Conservation (phyloP, 2,797 vertebrate species). For the Xenentodon cancila region DNA sequence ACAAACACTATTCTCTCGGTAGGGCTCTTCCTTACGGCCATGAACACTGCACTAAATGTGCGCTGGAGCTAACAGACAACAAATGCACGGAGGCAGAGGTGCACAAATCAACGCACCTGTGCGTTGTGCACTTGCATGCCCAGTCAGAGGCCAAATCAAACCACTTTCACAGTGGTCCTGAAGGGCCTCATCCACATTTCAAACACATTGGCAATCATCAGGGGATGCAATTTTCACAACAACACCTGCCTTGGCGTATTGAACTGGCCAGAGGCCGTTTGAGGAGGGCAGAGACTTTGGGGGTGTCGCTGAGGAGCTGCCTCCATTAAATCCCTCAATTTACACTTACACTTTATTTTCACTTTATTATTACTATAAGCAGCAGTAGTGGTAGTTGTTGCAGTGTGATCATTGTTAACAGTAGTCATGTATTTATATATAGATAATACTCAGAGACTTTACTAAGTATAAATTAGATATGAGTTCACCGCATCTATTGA, state of each 20-base stretch:
- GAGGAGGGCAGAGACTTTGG: neutral
- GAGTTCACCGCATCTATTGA: too few relatives aligned
- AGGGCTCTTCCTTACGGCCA: slow-evolving; percentile 58
- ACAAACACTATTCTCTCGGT: slow-evolving; percentile 68
- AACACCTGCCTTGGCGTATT: slow-evolving; percentile 49
- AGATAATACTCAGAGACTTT: too few relatives aligned
- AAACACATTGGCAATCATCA: slow-evolving; percentile 37
- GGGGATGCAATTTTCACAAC: slow-evolving; percentile 41
- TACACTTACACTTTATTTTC: too few relatives aligned
- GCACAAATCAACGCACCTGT: slow-evolving; percentile 19
- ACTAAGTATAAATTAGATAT: too few relatives aligned
- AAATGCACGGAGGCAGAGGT: slow-evolving; percentile 19
- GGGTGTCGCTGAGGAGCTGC: too few relatives aligned
- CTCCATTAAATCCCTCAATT: slow-evolving; percentile 1
- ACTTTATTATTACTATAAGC: too few relatives aligned
- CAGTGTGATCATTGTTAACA: too few relatives aligned
- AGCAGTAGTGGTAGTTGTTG: too few relatives aligned
- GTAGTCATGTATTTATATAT: too few relatives aligned
- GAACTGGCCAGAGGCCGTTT: slow-evolving; percentile 16
- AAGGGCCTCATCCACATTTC: slow-evolving; percentile 40
- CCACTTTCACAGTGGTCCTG: slow-evolving; percentile 21
- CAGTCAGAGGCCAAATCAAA: slow-evolving; percentile 5
- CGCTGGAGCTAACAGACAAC: slow-evolving; percentile 42
- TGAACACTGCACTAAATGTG: slow-evolving; percentile 25
- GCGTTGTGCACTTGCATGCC: slow-evolving; percentile 8